These are phyloP conservation scores for Mesembrinibis cayennensis DNA, from an alignment of 2,113 vertebrate genomes.

Conservation along the genomic window DNA sequence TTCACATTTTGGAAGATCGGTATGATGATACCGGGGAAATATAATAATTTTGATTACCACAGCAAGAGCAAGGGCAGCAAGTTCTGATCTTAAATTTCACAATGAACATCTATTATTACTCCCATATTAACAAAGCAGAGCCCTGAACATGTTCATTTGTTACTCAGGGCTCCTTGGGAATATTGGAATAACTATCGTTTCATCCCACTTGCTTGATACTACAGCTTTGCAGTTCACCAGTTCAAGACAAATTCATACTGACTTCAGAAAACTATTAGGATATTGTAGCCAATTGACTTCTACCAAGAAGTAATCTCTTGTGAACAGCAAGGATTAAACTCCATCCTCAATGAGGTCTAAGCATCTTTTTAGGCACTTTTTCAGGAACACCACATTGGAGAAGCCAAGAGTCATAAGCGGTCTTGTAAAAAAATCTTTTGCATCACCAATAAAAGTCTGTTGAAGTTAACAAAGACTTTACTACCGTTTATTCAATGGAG, in stretches of 20 bases:
- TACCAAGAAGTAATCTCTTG: not conserved
- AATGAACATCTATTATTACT: constrained; percentile 28
- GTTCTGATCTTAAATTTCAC: constrained; percentile 34
- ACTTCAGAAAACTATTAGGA: constrained; percentile 29
- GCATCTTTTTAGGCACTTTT: not conserved
- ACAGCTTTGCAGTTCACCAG: not conserved
- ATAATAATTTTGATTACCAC: constrained; percentile 45
- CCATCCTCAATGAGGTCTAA: not conserved
- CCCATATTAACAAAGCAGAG: constrained; percentile 48
- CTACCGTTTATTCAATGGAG: not conserved
- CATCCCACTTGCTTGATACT: not conserved
- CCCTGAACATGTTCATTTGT: constrained; percentile 31
- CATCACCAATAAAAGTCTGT: not conserved
- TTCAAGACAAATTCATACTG: not conserved
- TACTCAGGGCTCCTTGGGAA: not conserved
- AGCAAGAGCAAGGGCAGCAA: constrained; percentile 48
- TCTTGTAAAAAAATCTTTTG: not conserved
- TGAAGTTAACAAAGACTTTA: not conserved
- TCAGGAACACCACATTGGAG: not conserved
- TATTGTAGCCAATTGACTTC: not conserved
- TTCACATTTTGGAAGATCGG: constrained; percentile 17
- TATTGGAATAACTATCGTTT: constrained; percentile 15
- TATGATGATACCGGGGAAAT: constrained; percentile 46
- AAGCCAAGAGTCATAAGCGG: not conserved
- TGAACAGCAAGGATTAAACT: not conserved